phyloP scores from a whole-genome alignment of 2,888 invertebrate species.

The Drosophila putrida region DNA sequence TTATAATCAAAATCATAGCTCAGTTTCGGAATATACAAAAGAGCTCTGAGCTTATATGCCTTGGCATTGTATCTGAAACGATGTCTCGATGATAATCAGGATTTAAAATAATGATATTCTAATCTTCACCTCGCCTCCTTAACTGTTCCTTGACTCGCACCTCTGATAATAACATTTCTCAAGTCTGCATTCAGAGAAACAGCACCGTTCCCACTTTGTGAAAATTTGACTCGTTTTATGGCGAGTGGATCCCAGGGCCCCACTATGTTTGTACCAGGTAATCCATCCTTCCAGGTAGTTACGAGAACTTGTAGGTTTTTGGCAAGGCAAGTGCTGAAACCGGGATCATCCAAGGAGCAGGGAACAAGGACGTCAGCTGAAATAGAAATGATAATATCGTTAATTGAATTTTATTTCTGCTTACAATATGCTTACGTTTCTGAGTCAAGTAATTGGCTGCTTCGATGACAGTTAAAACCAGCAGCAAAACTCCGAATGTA shows the following conservation, averaged over 20 bases:
- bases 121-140: constrained; percentile 87
- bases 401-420: not conserved
- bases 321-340: constrained; percentile 46
- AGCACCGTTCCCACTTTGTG: constrained; percentile 39
- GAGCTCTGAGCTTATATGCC: constrained; percentile 25
- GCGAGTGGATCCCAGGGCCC: constrained; percentile 63
- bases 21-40: constrained; percentile 87
- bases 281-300: constrained; percentile 62
- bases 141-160: constrained; percentile 88
- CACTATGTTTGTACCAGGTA: constrained; percentile 65
- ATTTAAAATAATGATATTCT: not conserved
- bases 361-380: constrained; percentile 57
- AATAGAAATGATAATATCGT: not conserved
- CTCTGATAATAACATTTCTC: constrained; percentile 88
- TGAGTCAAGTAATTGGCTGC: constrained; percentile 52
- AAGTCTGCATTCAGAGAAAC: constrained; percentile 88
- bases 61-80: constrained; percentile 48
- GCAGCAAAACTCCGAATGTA: constrained; percentile 15
- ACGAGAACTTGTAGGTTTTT: constrained; percentile 55
- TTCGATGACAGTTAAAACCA: constrained; percentile 6
- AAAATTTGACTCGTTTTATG: constrained; percentile 62
- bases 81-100: not conserved
- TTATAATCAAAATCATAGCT: constrained; percentile 89
- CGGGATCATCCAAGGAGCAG: constrained; percentile 46
- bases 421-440: constrained; percentile 51